Evolutionary conservation across 1,140 invertebrate genomes (phyloP).

Genomic region (Drosophila asahinai): DNA sequence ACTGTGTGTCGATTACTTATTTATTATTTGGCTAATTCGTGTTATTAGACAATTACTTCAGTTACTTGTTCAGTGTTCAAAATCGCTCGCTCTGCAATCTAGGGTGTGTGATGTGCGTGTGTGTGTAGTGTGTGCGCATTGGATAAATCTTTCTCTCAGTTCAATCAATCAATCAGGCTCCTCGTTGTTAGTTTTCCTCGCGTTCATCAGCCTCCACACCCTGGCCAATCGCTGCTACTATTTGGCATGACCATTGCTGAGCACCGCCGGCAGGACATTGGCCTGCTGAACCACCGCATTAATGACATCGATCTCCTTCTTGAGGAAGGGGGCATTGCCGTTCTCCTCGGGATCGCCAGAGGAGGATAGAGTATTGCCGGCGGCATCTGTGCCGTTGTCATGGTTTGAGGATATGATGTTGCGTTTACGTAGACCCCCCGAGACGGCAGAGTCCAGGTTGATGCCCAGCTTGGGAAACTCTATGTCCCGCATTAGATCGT

Average conservation of each 20-base stretch:
- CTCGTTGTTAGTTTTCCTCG: slow-evolving; percentile 8
- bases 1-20: slow-evolving; percentile 24
- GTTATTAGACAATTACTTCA: slow-evolving; percentile 15
- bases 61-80: too few relatives aligned
- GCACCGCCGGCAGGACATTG: slow-evolving; percentile 80
- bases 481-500: slow-evolving; percentile 83
- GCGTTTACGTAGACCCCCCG: slow-evolving; percentile 63
- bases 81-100: slow-evolving; percentile 3
- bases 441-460: slow-evolving; percentile 22
- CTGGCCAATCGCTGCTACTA: slow-evolving; percentile 54
- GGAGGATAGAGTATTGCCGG: slow-evolving; percentile 4
- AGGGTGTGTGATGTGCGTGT: slow-evolving; percentile 17
- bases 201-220: slow-evolving; percentile 14
- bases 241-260: slow-evolving; percentile 85
- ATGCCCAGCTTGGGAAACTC: slow-evolving; percentile 67
- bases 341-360: slow-evolving; percentile 44
- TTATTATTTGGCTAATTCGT: slow-evolving; percentile 43
- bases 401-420: slow-evolving; percentile 65
- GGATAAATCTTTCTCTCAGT: slow-evolving; percentile 20
- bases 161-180: slow-evolving; percentile 19
- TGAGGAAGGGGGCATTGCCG: slow-evolving; percentile 68
- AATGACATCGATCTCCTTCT: slow-evolving; percentile 84
- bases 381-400: slow-evolving; percentile 40
- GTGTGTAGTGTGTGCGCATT: slow-evolving; percentile 34
- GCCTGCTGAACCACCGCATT: slow-evolving; percentile 84